phyloP scores from a whole-genome alignment of 2,888 invertebrate genomes.

The Leptopilina syphax region DNA sequence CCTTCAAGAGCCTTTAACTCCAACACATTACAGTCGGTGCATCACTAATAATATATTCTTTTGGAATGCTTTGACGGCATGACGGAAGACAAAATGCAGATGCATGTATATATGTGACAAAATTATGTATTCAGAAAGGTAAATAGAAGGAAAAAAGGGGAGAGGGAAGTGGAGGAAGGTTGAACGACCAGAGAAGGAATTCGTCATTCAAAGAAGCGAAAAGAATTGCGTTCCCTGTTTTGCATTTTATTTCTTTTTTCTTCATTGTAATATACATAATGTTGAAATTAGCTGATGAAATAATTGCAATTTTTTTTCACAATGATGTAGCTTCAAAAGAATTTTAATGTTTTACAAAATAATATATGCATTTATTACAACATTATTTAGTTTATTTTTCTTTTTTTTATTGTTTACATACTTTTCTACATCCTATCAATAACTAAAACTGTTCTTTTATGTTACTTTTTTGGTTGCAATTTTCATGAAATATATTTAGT shows the following conservation, averaged over 20 bases:
- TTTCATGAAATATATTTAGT: too few relatives aligned
- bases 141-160: constrained; percentile 50
- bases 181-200: constrained; percentile 62
- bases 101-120: constrained; percentile 55
- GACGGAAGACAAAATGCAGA: constrained; percentile 51
- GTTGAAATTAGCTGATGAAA: constrained; percentile 5
- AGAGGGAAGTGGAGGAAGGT: constrained; percentile 51
- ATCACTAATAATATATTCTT: constrained; percentile 31
- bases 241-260: background rate
- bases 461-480: too few relatives aligned
- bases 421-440: too few relatives aligned
- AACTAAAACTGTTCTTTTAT: too few relatives aligned
- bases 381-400: too few relatives aligned
- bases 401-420: too few relatives aligned
- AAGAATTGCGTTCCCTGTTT: constrained; percentile 11
- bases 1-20: background rate
- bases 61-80: constrained; percentile 48
- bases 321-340: background rate
- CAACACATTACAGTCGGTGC: constrained; percentile 14
- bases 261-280: background rate
- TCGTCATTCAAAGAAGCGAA: constrained; percentile 60
- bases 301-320: constrained; percentile 3
- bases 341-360: constrained; percentile 2
- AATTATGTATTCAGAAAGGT: constrained; percentile 55
- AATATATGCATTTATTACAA: background rate